Base-by-base conservation (phyloP, 1,140 invertebrate genomes). In the Brachionus koreanus region DNA sequence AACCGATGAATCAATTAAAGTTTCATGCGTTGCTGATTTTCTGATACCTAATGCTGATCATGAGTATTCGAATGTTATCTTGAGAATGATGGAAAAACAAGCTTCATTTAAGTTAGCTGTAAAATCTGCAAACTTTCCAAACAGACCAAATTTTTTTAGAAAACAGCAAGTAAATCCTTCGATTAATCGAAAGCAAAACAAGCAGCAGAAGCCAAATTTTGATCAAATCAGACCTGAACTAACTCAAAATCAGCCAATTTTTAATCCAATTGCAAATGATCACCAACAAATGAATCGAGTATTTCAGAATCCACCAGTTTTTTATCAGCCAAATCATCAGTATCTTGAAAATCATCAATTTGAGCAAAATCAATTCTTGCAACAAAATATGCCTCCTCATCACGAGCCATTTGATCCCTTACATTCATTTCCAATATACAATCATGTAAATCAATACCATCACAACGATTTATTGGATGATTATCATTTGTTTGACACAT, bases 21-120 rank as follows among this genome's bases (percentile, higher is more conserved):
- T 79, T 7, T 33, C 76, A 12, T 79, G 76, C 61, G 10, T 42
- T 42, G 76, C 76, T 4, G 76, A 79, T 43, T 79, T 79, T 61
- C 57, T 79, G 5, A 65, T 79, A 61, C 23, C 49, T n/a, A 79
- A 79, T 23, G 6, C 49, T 12, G 19, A 25, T 29, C 43, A 74
- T 12, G 76, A 79, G 25, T 29, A 57, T 12, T 29, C 39, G 4
- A 13, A 79, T 9, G 16, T 29, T n/a, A 57, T 61, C 4, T 33
- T 79, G 29, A 79, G 19, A 23, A 16, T 61, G 16, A 79, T 79
- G 76, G 76, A 79, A 43, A 79, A 65, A 33, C 37, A 61, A 19
- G 46, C 76, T 42, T 61, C 49, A 12, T 79, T 79, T 65, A 79
- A 79, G 16, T 16, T 79, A 12, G 19, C 69, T 25, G 43, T 74